Evolutionary conservation across 2,888 invertebrate genomes (phyloP).

Genomic region (Drosophila pseudotakahashii): DNA sequence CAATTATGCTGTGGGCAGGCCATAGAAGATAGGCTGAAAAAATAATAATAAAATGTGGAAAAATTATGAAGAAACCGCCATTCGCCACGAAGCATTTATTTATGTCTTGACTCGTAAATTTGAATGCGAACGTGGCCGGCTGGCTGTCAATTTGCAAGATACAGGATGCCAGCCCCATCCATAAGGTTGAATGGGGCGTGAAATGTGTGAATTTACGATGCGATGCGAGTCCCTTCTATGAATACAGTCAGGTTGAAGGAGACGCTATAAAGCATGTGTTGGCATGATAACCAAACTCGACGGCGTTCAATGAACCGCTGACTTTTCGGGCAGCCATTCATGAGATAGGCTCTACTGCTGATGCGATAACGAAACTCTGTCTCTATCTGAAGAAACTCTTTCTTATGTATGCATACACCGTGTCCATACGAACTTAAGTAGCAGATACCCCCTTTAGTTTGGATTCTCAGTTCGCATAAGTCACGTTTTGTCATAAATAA

Average conservation of each 20-base stretch:
- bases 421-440: neutral
- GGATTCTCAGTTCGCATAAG: conserved; percentile 47
- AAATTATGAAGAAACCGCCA: conserved; percentile 42
- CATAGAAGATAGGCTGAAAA: conserved; percentile 12
- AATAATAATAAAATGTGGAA: conserved; percentile 37
- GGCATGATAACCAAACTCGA: conserved; percentile 30
- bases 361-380: conserved; percentile 4
- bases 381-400: neutral
- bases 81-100: conserved; percentile 50
- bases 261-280: conserved; percentile 17
- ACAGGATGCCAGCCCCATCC: conserved; percentile 58
- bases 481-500: conserved; percentile 67
- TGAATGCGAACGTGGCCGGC: conserved; percentile 61
- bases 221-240: conserved; percentile 42
- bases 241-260: conserved; percentile 54
- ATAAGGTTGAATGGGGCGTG: conserved; percentile 63
- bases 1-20: conserved; percentile 44
- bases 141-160: conserved; percentile 65
- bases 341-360: conserved; percentile 19
- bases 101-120: conserved; percentile 69
- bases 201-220: conserved; percentile 72
- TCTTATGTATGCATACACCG: conserved; percentile 4
- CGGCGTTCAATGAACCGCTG: conserved; percentile 73
- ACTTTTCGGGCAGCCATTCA: conserved; percentile 32
- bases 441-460: neutral